phyloP scores from a whole-genome alignment of 2,888 invertebrate genomes.

The Prenolepis imparis region DNA sequence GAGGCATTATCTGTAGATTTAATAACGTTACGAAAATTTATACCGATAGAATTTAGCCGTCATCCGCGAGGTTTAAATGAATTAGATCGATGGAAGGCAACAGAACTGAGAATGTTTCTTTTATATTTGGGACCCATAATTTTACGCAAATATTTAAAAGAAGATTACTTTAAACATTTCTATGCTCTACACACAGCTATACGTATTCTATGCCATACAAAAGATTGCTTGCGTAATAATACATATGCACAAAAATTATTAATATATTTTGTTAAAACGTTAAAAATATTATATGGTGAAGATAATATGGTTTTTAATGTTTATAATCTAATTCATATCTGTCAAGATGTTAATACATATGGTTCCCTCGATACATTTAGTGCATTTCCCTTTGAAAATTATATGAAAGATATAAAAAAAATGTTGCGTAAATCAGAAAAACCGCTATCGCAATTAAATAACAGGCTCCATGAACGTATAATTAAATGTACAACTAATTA shows the following conservation, averaged over 20 bases:
- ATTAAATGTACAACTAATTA: not conserved
- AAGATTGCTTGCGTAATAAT: not conserved
- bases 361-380: slow-evolving; percentile 5
- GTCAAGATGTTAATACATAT: too few species aligned
- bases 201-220: not conserved
- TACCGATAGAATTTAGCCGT: not conserved
- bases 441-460: not conserved
- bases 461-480: not conserved
- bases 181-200: slow-evolving; percentile 1
- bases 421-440: slow-evolving; percentile 6
- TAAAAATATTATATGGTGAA: slow-evolving; percentile 23
- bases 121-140: too few species aligned
- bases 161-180: slow-evolving; percentile 5
- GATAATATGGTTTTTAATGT: not conserved
- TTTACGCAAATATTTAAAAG: too few species aligned
- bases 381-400: slow-evolving; percentile 15
- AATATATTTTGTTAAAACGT: not conserved
- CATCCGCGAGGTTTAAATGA: not conserved
- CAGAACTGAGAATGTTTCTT: too few species aligned
- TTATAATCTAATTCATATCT: not conserved
- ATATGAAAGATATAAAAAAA: not conserved
- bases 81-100: not conserved
- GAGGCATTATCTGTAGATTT: too few species aligned
- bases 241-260: not conserved
- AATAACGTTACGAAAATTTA: not conserved